Conservation (phyloP, 2,888 invertebrate genomes). For the Palloptera scutellata region DNA sequence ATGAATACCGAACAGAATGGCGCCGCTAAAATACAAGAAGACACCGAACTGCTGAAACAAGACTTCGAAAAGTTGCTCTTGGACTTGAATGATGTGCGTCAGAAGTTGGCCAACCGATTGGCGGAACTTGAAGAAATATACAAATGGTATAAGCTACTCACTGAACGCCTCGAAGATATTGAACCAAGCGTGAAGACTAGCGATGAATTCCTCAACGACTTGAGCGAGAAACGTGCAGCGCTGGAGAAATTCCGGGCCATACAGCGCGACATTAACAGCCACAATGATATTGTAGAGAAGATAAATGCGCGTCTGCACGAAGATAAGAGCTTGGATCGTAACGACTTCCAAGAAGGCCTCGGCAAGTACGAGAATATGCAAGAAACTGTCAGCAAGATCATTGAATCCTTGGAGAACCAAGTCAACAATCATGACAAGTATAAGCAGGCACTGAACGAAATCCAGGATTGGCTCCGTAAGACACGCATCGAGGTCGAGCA, state of each 20-base stretch:
- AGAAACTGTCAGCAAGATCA: constrained; percentile 72
- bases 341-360: constrained; percentile 76
- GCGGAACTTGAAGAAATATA: constrained; percentile 86
- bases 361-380: constrained; percentile 76
- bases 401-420: constrained; percentile 80
- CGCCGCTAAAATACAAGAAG: constrained; percentile 88
- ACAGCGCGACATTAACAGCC: constrained; percentile 82
- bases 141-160: constrained; percentile 80
- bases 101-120: constrained; percentile 76
- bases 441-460: constrained; percentile 81
- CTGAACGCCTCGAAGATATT: constrained; percentile 89
- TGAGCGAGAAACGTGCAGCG: constrained; percentile 89
- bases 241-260: constrained; percentile 87
- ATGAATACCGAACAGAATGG: constrained; percentile 92
- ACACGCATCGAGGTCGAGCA: constrained; percentile 84
- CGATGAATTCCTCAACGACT: constrained; percentile 80
- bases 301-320: constrained; percentile 78
- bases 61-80: constrained; percentile 88
- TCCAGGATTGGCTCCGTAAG: constrained; percentile 85
- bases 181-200: constrained; percentile 81
- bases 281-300: constrained; percentile 80
- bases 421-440: constrained; percentile 88
- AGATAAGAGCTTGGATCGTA: constrained; percentile 72
- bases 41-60: constrained; percentile 85
- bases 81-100: constrained; percentile 82